Evolutionary conservation across 2,113 vertebrate genomes (phyloP).

Genomic region (Rhombomys opimus): DNA sequence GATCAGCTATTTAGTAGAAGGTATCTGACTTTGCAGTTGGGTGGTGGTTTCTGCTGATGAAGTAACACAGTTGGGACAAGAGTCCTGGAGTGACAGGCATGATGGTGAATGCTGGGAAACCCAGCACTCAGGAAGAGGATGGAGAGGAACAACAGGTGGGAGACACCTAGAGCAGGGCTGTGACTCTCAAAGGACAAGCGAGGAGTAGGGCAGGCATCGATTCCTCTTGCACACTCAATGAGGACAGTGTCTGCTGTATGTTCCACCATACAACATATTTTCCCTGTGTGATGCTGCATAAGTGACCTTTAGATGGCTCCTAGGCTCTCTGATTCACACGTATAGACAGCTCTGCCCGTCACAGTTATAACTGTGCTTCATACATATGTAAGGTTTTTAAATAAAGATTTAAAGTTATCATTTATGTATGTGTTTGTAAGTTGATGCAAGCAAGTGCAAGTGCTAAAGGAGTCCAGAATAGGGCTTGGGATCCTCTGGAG

Average conservation of each 20-base stretch:
- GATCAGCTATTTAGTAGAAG: neutral
- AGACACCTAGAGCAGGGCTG: too few relatives aligned
- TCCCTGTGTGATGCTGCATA: neutral
- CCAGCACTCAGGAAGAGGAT: neutral
- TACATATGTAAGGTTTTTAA: neutral
- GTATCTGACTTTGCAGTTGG: neutral
- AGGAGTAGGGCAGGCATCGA: neutral
- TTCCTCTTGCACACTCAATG: neutral
- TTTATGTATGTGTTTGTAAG: neutral
- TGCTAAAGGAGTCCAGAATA: neutral
- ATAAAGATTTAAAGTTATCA: neutral
- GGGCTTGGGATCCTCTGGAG: neutral
- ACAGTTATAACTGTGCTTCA: neutral
- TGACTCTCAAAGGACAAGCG: neutral
- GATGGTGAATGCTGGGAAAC: neutral
- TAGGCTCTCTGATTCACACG: neutral
- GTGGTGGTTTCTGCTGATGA: neutral
- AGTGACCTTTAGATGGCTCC: neutral
- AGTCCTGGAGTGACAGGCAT: neutral
- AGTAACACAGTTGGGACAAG: neutral
- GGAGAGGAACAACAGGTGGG: neutral
- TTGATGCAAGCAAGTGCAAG: neutral
- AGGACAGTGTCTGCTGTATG: neutral
- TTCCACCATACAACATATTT: neutral
- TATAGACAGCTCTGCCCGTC: neutral